Evolutionary conservation across 2,888 invertebrate species (phyloP).

Genomic region (Aphodius sticticus): DNA sequence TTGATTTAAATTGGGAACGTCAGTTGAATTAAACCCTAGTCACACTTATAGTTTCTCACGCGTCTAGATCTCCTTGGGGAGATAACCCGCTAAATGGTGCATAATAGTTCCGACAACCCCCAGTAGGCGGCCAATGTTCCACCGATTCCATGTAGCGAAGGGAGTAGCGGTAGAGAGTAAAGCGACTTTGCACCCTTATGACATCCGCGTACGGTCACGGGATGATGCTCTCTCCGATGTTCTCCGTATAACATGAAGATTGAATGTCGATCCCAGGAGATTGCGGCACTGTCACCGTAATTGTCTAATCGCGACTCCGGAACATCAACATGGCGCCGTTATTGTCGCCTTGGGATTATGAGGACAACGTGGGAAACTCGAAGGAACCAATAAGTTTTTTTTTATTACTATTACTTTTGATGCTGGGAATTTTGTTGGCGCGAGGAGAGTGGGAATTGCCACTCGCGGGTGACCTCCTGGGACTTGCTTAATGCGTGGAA

Average conservation of each 20-base stretch:
- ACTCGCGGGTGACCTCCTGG: background rate
- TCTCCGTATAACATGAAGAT: constrained; percentile 7
- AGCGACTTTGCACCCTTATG: background rate
- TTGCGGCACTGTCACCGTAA: constrained; percentile 33
- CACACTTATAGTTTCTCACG: constrained; percentile 22
- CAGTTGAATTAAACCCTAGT: background rate
- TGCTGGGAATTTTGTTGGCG: background rate
- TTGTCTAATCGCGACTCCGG: constrained; percentile 42
- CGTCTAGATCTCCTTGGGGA: constrained; percentile 39
- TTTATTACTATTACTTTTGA: background rate
- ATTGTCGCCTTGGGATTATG: constrained; percentile 37
- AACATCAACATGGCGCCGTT: constrained; percentile 40
- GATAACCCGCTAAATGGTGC: constrained; percentile 47
- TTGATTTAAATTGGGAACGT: background rate
- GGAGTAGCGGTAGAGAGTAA: background rate
- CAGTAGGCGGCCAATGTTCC: constrained; percentile 36
- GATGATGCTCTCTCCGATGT: background rate
- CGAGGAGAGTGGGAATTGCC: background rate
- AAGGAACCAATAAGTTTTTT: background rate
- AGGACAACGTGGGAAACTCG: constrained; percentile 14
- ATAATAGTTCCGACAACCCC: constrained; percentile 46
- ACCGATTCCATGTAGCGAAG: constrained; percentile 15
- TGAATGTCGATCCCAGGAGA: constrained; percentile 23
- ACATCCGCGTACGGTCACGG: background rate
- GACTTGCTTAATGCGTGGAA: background rate